phyloP scores from a whole-genome alignment of 2,797 vertebrate species.

The Meda fulgida region DNA sequence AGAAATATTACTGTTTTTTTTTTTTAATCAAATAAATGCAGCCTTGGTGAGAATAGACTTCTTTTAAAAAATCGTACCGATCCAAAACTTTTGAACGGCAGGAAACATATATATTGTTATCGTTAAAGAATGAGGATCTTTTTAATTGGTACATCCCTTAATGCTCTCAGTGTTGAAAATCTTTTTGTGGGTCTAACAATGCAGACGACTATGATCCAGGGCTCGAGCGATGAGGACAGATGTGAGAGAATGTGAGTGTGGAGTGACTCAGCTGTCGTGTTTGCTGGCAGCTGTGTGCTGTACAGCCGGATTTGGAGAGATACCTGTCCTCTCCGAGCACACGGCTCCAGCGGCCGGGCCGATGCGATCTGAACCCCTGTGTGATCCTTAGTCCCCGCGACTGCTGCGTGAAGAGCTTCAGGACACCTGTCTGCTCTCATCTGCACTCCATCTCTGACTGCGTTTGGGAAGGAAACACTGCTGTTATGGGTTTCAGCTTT shows the following conservation, averaged over 20 bases:
- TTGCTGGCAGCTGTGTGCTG: conserved; percentile 62
- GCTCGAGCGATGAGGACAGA: conserved; percentile 11
- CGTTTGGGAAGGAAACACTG: not conserved
- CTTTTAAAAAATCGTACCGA: too few relatives aligned
- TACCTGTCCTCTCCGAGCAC: conserved; percentile 73
- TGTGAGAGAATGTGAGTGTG: conserved; percentile 60
- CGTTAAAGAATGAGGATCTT: not conserved
- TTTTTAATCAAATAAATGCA: too few relatives aligned
- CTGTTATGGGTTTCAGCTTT: not conserved
- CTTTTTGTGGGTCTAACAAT: not conserved
- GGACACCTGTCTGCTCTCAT: conserved; percentile 57
- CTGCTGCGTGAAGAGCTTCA: conserved; percentile 39
- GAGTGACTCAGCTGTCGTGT: conserved; percentile 70
- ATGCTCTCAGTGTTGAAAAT: not conserved
- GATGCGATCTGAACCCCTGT: conserved; percentile 74
- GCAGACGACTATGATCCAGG: not conserved
- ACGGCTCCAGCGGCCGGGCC: conserved; percentile 57
- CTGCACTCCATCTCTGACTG: conserved; percentile 16
- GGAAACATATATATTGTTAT: too few relatives aligned
- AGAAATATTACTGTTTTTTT: too few relatives aligned
- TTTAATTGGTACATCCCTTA: not conserved
- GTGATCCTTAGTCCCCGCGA: conserved; percentile 58
- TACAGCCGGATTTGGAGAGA: conserved; percentile 68
- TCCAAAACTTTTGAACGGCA: too few relatives aligned
- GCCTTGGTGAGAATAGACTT: too few relatives aligned